Percentiles rank a stretch among this genome's conserved stretches.
phyloP scores from a whole-genome alignment of 2,888 invertebrate species.

The Anoncus sp. region DNA sequence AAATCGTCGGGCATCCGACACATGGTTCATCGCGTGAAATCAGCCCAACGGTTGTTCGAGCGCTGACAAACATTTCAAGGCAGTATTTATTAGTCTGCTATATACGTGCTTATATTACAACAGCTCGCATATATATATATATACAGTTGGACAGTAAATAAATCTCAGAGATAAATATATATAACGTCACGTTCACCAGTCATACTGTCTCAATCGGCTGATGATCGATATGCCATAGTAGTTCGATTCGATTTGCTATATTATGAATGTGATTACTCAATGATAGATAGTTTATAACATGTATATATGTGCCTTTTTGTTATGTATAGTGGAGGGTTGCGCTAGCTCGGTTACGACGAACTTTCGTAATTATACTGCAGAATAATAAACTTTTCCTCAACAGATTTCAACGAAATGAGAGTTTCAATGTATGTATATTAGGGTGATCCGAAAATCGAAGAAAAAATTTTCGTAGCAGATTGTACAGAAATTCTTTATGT shows the following conservation, averaged over 20 bases:
- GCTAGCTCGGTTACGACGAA: no score
- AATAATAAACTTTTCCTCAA: no score
- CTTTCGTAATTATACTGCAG: no score
- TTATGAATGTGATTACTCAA: constrained; percentile 10
- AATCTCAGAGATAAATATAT: constrained; percentile 43
- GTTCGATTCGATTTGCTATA: constrained; percentile 13
- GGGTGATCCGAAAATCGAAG: no score
- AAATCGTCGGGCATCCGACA: constrained; percentile 41
- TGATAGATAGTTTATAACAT: constrained; percentile 17
- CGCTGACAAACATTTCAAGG: constrained; percentile 46
- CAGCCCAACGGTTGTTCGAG: constrained; percentile 27
- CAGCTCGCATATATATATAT: background rate
- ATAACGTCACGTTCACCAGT: constrained; percentile 34
- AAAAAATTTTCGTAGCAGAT: no score
- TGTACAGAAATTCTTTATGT: no score
- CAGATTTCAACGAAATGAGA: no score
- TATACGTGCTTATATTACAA: constrained; percentile 1
- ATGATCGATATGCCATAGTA: constrained; percentile 29
- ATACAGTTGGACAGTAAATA: constrained; percentile 21
- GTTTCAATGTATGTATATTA: no score
- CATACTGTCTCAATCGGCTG: constrained; percentile 19
- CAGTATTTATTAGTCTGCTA: constrained; percentile 30
- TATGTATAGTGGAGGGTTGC: no score
- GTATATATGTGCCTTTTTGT: no score
- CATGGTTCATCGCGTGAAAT: constrained; percentile 51